Evolutionary conservation across 35 echinoderm and acorn worm genomes (phyloP).

Genomic region (Chiridota heheva): DNA sequence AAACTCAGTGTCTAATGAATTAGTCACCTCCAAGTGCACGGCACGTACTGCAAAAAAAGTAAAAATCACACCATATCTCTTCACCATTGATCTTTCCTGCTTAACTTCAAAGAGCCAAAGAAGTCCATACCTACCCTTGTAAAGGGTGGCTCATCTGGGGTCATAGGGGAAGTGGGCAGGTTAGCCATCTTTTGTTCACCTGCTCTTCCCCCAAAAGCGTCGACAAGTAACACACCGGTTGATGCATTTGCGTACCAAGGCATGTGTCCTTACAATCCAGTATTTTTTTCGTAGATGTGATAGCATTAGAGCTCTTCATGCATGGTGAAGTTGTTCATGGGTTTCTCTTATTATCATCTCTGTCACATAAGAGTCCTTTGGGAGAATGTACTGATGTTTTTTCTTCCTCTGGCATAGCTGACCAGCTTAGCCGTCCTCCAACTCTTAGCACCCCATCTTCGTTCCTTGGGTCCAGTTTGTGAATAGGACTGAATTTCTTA

Average conservation of each 20-base stretch:
- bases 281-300: conserved; percentile 35
- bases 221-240: conserved; percentile 33
- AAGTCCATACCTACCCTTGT: conserved; percentile 52
- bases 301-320: conserved; percentile 10
- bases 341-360: conserved; percentile 51
- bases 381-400: conserved; percentile 67
- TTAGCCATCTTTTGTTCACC: conserved; percentile 49
- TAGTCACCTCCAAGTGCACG: conserved; percentile 55
- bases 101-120: conserved; percentile 71
- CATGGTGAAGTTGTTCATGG: conserved; percentile 41
- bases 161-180: conserved; percentile 17
- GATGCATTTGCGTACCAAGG: conserved; percentile 29
- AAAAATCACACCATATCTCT: conserved; percentile 53
- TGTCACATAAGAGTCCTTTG: conserved; percentile 34
- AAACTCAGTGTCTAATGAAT: conserved; percentile 53
- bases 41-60: conserved; percentile 49
- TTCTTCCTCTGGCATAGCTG: conserved; percentile 44
- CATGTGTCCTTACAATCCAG: conserved; percentile 23
- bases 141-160: conserved; percentile 46
- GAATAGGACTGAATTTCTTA: conserved; percentile 47
- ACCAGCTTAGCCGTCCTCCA: conserved; percentile 50
- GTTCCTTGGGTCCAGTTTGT: conserved; percentile 54
- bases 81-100: conserved; percentile 26
- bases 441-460: conserved; percentile 29
- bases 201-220: neutral